Percentiles rank a stretch among this genome's conserved stretches.
Conservation (phyloP, 35 echinoderm and acorn worm genomes). For the Anneissia japonica region DNA sequence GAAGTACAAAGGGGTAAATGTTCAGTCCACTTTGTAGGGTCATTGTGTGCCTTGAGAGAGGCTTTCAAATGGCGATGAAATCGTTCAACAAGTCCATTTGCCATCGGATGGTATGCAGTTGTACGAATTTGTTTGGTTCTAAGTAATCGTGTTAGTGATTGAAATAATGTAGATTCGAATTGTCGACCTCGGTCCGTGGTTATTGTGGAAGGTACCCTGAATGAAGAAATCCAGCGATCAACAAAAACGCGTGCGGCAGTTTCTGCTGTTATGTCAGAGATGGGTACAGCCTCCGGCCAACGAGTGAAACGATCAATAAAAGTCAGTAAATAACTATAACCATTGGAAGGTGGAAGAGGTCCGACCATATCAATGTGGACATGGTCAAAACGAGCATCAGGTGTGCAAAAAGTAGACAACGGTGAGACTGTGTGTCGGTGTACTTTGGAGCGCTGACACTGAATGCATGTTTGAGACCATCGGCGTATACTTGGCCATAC, state of each 20-base stretch:
- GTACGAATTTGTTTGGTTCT: no score
- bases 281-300: conserved; percentile 12
- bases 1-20: conserved; percentile 20
- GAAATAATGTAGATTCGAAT: conserved; percentile 27
- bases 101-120: conserved; percentile 8
- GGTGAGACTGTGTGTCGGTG: conserved; percentile 50
- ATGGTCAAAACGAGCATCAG: conserved; percentile 43
- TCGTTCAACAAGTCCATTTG: conserved; percentile 48
- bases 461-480: conserved; percentile 26
- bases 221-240: conserved; percentile 4
- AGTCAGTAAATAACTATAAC: conserved; percentile 22
- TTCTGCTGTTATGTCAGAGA: conserved; percentile 7
- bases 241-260: conserved; percentile 7
- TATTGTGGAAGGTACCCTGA: conserved; percentile 4
- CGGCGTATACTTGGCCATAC: conserved; percentile 56
- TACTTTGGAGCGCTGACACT: conserved; percentile 43
- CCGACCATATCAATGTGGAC: no score
- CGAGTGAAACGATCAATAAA: conserved; percentile 9
- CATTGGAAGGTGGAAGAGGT: conserved; percentile 11
- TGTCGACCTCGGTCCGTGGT: conserved; percentile 14
- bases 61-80: conserved; percentile 52
- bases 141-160: no score
- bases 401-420: conserved; percentile 41
- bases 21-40: conserved; percentile 28
- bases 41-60: conserved; percentile 26